Base-by-base conservation (phyloP, 2,888 invertebrate species). In the Coelinius sp. region DNA sequence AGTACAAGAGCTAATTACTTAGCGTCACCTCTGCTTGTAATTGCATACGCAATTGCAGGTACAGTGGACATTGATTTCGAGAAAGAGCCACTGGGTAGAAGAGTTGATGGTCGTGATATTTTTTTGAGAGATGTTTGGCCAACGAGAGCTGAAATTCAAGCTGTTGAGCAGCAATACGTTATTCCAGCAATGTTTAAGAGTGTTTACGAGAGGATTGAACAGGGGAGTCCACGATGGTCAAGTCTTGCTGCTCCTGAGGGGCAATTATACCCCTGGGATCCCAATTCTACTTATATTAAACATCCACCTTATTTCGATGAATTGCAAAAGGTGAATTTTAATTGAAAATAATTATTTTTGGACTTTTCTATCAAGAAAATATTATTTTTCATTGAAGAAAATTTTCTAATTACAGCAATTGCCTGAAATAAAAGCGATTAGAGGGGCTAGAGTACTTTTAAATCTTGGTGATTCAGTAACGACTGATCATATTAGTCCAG, bases 401-500 rank as follows among this genome's bases (percentile, higher is more conserved):
- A 38, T 38, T 67, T 75, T 66, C 65, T 67, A 71, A 68, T 81
- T 77, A 0, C 84, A 92, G 91, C 91, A 92, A 1, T 85, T 95
- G 49, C 93, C 94, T 0, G 81, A 88, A 1, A 86, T 90, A 0
- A 88, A 90, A 73, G 88, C 92, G 8, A 92, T 98, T 25, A 87
- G 88, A 25, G 90, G 92, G 74, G 98, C 98, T 0, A 91, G 94
- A 52, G 96, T 95, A 44, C 89, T 99, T 24, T 90, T 99, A 0
- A 92, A 94, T 82, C 90, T 99, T 74, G 97, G 97, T 0, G 99
- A 99, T 88, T 98, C 97, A 0, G 98, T 99, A 6, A 99, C 99
- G 27, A 99, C 99, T 0, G 99, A 99, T 89, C 99, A 99, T 88
- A 99, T 99, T 77, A 98, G 98, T 1, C 99, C 99, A 0, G 99